Conservation (phyloP, 1,140 invertebrate genomes). For the Drosophila orena region DNA sequence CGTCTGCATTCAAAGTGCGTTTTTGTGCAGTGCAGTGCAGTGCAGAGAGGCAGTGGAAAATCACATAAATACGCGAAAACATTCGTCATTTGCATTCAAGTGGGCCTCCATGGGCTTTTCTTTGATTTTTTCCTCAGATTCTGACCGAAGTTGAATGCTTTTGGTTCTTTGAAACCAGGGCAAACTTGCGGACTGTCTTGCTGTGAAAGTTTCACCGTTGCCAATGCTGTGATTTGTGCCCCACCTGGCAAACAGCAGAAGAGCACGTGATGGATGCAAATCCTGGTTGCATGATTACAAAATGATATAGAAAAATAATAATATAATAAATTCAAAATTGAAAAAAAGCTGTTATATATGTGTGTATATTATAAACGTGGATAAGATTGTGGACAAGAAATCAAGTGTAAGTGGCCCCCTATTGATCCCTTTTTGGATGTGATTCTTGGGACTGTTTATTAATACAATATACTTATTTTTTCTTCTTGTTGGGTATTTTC, state of each 20-base stretch:
- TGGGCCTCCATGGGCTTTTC: slow-evolving; percentile 29
- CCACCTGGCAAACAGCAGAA: slow-evolving; percentile 34
- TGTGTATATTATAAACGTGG: too few species aligned
- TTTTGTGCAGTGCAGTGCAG: slow-evolving; percentile 41
- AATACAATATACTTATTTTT: too few species aligned
- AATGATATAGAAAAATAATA: too few species aligned
- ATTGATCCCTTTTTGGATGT: too few species aligned
- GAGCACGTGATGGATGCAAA: slow-evolving; percentile 54
- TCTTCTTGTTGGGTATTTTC: too few species aligned
- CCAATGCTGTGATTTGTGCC: slow-evolving; percentile 55
- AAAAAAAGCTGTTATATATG: too few species aligned
- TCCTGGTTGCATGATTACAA: slow-evolving; percentile 50
- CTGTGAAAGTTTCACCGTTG: slow-evolving; percentile 73
- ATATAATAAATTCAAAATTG: too few species aligned
- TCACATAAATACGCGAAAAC: slow-evolving; percentile 41
- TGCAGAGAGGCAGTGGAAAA: slow-evolving; percentile 43
- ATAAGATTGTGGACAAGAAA: neutral
- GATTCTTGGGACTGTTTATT: too few species aligned
- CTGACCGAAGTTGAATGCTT: slow-evolving; percentile 1
- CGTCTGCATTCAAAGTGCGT: slow-evolving; percentile 58
- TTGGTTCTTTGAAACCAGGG: slow-evolving; percentile 63
- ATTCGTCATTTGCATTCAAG: slow-evolving; percentile 54
- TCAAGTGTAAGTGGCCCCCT: too few species aligned
- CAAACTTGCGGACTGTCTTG: slow-evolving; percentile 55
- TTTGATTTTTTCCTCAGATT: slow-evolving; percentile 35